Base-by-base conservation (phyloP, 2,113 vertebrate species). In the Gadus chalcogrammus region DNA sequence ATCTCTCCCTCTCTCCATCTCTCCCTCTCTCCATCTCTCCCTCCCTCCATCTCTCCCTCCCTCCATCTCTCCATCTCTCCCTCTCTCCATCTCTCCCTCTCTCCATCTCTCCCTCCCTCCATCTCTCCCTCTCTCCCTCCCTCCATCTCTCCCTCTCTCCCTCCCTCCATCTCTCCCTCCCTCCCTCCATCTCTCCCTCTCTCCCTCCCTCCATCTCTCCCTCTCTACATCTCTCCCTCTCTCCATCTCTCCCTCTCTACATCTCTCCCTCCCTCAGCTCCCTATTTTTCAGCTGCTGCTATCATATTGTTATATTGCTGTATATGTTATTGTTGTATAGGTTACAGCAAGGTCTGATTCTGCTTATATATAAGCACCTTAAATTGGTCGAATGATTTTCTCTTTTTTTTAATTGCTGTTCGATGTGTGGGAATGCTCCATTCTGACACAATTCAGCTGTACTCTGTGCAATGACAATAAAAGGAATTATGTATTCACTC, bases 271-370 rank as follows among this genome's bases (percentile, higher is more conserved):
- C 27, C 55, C 75, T 63, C 12, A 27, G 60, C 22, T 53, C 38
- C 22, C 79, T 83, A 64, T 35, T 35, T 35, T 7, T 35, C 4
- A 7, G 31, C 31, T 35, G 31, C 31, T 35, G 31, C 31, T 35
- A 35, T 35, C 31, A 35, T 35, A 35, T 35, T 35, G 6, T 35
- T 35, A 35, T 35, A 68, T 87, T 85, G 67, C 74, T 84, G 83
- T 80, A 85, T 85, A 68, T 16, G 58, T 71, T 79, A 74, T 65
- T 77, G 73, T 70, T 71, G 64, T 0, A 1, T 60, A 66, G 68
- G 68, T 75, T 81, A 75, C 83, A 73, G 71, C 67, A 61, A 65
- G 62, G 79, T 72, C 60, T 35, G 6, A 5, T 35, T 35, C 60
- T 35, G 4, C 6, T 35, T 35, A 35, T 5, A 35, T 35, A 35